A percentile compares a stretch with the other conserved stretches of the same genome.
Evolutionary conservation across 2,888 invertebrate genomes (phyloP).

Genomic region (Acrobeloides nanus): DNA sequence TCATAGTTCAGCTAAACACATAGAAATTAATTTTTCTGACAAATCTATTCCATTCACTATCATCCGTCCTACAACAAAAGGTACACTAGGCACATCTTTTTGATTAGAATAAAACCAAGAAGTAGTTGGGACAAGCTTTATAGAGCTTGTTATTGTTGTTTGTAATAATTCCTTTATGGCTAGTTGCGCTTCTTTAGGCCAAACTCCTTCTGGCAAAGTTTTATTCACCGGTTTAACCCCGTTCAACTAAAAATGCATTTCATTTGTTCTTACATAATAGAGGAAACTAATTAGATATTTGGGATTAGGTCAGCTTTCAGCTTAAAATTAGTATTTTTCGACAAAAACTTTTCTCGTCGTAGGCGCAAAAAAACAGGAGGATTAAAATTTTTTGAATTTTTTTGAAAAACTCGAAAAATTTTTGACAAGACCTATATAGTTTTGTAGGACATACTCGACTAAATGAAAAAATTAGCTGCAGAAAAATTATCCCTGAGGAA

Average conservation of each 20-base stretch:
- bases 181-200: slow-evolving; percentile 18
- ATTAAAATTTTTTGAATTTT: too few species aligned
- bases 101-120: slow-evolving; percentile 11
- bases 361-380: too few species aligned
- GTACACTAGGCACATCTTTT: slow-evolving; percentile 14
- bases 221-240: slow-evolving; percentile 8
- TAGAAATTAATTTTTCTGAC: slow-evolving; percentile 16
- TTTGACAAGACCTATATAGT: too few species aligned
- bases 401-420: too few species aligned
- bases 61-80: slow-evolving; percentile 8
- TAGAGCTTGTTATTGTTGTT: slow-evolving; percentile 7
- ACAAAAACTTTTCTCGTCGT: slow-evolving; percentile 11
- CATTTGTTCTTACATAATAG: slow-evolving; percentile 4
- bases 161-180: slow-evolving; percentile 13
- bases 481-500: too few species aligned
- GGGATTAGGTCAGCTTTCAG: too few species aligned
- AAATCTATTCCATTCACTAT: slow-evolving; percentile 18
- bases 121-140: slow-evolving; percentile 9
- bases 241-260: slow-evolving; percentile 4
- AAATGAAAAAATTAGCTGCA: not conserved
- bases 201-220: slow-evolving; percentile 1
- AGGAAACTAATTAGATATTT: too few species aligned
- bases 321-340: too few species aligned
- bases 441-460: too few species aligned
- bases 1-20: slow-evolving; percentile 26